These are phyloP conservation scores for Gavialis gangeticus DNA, from an alignment of 2,113 vertebrate genomes.

Conservation along the genomic window DNA sequence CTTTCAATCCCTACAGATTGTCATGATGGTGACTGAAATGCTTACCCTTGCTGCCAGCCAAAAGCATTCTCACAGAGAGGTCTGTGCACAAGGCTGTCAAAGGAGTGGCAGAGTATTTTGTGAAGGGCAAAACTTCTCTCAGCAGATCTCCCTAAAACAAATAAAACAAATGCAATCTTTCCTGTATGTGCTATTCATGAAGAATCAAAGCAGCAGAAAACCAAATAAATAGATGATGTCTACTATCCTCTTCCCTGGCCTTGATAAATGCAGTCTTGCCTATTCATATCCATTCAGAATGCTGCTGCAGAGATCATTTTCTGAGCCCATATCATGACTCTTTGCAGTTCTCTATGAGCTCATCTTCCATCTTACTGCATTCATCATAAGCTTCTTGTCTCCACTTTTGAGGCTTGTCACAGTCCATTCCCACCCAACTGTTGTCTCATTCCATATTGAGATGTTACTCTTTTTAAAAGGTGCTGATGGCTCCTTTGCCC, in stretches of 20 bases:
- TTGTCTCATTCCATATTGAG: background rate
- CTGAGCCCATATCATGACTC: fast-evolving
- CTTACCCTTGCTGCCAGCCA: slow-evolving; percentile 77
- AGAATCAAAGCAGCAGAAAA: background rate
- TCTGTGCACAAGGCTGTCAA: slow-evolving; percentile 72
- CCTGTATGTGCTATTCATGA: background rate
- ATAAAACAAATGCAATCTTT: background rate
- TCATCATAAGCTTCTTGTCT: background rate
- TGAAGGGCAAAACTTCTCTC: slow-evolving; percentile 76
- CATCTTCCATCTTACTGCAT: background rate
- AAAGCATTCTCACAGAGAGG: slow-evolving; percentile 57
- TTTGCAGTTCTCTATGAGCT: too few species aligned
- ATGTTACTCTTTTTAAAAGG: background rate
- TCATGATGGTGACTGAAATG: background rate
- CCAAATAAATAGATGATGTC: background rate
- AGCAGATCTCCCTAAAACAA: slow-evolving; percentile 75
- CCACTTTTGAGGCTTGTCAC: background rate
- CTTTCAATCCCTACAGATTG: background rate
- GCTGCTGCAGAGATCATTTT: background rate
- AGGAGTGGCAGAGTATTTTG: slow-evolving; percentile 73
- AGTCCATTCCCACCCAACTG: background rate
- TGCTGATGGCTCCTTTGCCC: background rate
- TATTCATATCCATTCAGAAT: background rate
- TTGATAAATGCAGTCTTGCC: background rate
- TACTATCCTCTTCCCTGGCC: background rate